Base-by-base conservation (phyloP, 2,888 invertebrate species). In the Heliconius ismenius region DNA sequence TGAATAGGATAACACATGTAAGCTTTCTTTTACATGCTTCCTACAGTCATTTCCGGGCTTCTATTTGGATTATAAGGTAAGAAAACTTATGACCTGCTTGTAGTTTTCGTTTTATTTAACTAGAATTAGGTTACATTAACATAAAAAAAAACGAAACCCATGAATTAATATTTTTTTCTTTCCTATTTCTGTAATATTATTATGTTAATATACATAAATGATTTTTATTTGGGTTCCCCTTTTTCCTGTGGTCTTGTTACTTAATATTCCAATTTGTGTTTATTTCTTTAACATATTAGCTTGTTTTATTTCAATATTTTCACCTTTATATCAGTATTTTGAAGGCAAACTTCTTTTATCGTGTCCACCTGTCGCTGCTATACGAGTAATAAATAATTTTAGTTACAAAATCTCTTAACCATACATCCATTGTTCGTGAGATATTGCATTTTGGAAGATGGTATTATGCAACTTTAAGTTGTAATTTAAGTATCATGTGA, bases 1-100 rank as follows among this genome's bases (percentile, higher is more conserved):
- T 6, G 54, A 54, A 69, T n/a, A 21, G 18, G 69, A 58, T 70
- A 70, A 70, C 70, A 36, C 32, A 58, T 15, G 15, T 70, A 63
- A 43, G 32, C 10, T 63, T 58, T 76, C 32, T 68, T 74, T 93
- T 93, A 79, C 94, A 93, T 89, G 93, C 93, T 81, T 87, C 81
- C 87, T 85, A 85, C 90, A 94, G 94, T 91, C 93, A 70, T 94
- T 94, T 82, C 93, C 93, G 75, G 94, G 94, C 81, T 94, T 94
- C 89, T 94, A 93, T 88, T 86, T 92, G 88, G 93, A 93, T 76
- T 85, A 84, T 65, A 91, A 94, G 93, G 93, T 94, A 93, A 93
- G 93, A 84, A 65, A 70, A 73, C 62, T 64, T 36, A 63, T 80
- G 73, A 79, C 84, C 24, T 43, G 24, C 24, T 36, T 67, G 79